phyloP scores from a whole-genome alignment of 2,113 vertebrate species.

The Antechinus flavipes region DNA sequence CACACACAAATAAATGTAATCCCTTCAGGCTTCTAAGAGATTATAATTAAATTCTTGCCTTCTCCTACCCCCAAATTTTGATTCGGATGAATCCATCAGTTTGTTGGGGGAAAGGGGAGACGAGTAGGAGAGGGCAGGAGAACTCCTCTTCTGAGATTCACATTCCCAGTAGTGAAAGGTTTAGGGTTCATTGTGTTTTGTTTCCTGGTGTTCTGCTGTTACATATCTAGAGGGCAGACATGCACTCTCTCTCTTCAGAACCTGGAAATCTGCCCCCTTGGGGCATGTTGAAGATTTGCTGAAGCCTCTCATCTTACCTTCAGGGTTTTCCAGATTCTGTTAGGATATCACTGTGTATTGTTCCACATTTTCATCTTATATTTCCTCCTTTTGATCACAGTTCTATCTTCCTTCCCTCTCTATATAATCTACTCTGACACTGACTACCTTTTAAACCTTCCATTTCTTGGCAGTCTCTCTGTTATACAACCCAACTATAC shows the following conservation, averaged over 20 bases:
- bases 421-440: not conserved
- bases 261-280: not conserved
- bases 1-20: not conserved
- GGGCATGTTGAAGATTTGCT: not conserved
- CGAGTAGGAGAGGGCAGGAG: too few species aligned
- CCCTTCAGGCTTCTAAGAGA: not conserved
- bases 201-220: not conserved
- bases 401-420: not conserved
- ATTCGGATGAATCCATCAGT: not conserved
- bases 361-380: not conserved
- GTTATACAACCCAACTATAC: not conserved
- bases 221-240: too few species aligned
- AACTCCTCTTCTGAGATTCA: not conserved
- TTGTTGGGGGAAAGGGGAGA: not conserved
- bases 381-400: not conserved
- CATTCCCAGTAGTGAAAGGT: not conserved
- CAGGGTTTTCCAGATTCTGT: not conserved
- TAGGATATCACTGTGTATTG: not conserved
- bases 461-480: not conserved
- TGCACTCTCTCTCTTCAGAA: not conserved
- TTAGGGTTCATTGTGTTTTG: not conserved
- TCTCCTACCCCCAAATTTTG: not conserved
- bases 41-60: not conserved
- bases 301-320: not conserved
- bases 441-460: not conserved